phyloP scores from a whole-genome alignment of 2,888 invertebrate species.

The Stenodera caucasica region DNA sequence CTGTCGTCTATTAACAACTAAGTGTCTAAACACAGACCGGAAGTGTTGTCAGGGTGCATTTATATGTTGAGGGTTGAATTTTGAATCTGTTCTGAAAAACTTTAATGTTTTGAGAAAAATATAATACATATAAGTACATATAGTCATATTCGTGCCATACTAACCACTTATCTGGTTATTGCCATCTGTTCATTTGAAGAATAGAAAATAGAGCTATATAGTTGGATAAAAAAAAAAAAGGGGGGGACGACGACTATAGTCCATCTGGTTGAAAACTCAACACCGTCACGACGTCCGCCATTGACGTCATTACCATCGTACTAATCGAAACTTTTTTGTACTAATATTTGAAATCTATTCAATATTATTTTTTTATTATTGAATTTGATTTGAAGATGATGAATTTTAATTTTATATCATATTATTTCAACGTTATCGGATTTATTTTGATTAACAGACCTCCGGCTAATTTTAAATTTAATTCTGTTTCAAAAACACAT shows the following conservation, averaged over 20 bases:
- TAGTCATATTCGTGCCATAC: conserved; percentile 32
- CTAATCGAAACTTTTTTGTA: conserved; percentile 30
- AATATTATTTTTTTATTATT: conserved; percentile 20
- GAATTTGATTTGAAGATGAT: conserved; percentile 28
- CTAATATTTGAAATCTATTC: conserved; percentile 20
- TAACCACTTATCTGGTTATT: conserved; percentile 35
- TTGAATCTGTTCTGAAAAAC: conserved; percentile 21
- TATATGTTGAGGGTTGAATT: conserved; percentile 12
- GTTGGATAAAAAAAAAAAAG: conserved; percentile 17
- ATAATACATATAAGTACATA: conserved; percentile 8
- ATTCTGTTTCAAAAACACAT: conserved; percentile 26
- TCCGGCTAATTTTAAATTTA: conserved; percentile 25
- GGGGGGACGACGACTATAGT: conserved; percentile 12
- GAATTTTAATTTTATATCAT: conserved; percentile 27
- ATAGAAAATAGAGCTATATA: conserved; percentile 27
- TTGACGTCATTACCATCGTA: conserved; percentile 22
- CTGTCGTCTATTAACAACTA: conserved; percentile 7
- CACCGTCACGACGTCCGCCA: conserved; percentile 4
- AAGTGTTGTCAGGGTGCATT: conserved; percentile 20
- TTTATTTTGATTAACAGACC: conserved; percentile 13
- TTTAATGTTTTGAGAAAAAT: conserved; percentile 28
- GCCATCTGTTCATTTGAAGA: conserved; percentile 36
- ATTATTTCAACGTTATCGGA: conserved; percentile 22
- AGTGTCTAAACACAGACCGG: conserved; percentile 16
- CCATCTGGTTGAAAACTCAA: conserved; percentile 18